Evolutionary conservation across 2,888 invertebrate genomes (phyloP).

Genomic region (Dascillus cervinus): DNA sequence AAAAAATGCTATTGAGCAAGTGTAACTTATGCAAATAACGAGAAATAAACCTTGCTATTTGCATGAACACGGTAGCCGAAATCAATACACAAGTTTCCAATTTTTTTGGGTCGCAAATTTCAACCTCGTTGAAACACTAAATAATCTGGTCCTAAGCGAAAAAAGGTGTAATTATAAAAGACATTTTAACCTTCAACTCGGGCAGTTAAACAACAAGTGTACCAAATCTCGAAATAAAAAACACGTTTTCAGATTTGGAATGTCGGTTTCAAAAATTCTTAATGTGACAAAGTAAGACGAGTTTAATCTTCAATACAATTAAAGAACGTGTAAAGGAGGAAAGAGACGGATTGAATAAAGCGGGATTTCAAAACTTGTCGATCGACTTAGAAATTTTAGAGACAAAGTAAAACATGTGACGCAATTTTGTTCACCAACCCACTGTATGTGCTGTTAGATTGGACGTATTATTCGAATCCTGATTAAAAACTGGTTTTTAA

Average conservation of each 20-base stretch:
- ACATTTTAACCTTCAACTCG: conserved; percentile 10
- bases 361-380: too few relatives aligned
- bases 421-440: conserved; percentile 17
- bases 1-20: too few relatives aligned
- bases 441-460: conserved; percentile 19
- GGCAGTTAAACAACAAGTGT: conserved; percentile 7
- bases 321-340: too few relatives aligned
- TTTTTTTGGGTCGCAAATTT: too few relatives aligned
- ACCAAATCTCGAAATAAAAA: conserved; percentile 13
- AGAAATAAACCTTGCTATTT: too few relatives aligned
- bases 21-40: too few relatives aligned
- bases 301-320: too few relatives aligned
- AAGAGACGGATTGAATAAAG: too few relatives aligned
- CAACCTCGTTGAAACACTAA: too few relatives aligned
- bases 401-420: conserved; percentile 9
- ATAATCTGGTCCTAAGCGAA: too few relatives aligned
- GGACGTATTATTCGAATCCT: conserved; percentile 29
- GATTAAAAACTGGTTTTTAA: conserved; percentile 32
- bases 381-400: not conserved
- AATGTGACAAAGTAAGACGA: conserved; percentile 8
- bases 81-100: too few relatives aligned
- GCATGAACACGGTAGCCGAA: too few relatives aligned
- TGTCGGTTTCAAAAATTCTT: conserved; percentile 10
- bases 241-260: conserved; percentile 10
- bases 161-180: conserved; percentile 6